Percentiles rank a stretch among this genome's conserved stretches.
Evolutionary conservation across 2,888 invertebrate species (phyloP).

Genomic region (Priocnemis perturbator): DNA sequence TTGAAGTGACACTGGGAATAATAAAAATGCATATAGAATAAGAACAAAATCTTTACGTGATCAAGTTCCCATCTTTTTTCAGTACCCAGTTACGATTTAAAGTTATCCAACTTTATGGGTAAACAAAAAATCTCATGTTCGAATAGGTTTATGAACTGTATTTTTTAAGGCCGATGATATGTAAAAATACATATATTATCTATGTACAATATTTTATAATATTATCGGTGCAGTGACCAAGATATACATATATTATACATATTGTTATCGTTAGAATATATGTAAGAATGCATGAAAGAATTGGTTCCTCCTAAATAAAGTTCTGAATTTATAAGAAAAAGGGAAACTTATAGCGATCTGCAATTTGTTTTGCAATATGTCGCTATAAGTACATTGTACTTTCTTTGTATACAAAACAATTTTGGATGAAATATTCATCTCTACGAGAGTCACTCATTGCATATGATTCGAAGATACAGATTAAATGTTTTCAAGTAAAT

Average conservation of each 20-base stretch:
- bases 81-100: neutral
- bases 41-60: too few relatives aligned
- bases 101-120: neutral
- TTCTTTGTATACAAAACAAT: conserved; percentile 31
- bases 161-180: conserved; percentile 74
- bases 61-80: too few relatives aligned
- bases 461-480: conserved; percentile 31
- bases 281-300: conserved; percentile 39
- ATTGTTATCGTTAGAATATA: conserved; percentile 55
- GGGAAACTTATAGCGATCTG: conserved; percentile 32
- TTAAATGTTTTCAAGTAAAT: conserved; percentile 18
- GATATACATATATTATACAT: conserved; percentile 74
- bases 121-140: neutral
- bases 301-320: conserved; percentile 42
- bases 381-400: conserved; percentile 48
- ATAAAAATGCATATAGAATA: too few relatives aligned
- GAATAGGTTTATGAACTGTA: conserved; percentile 67
- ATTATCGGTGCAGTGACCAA: conserved; percentile 72
- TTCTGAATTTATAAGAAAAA: conserved; percentile 34
- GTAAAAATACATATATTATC: conserved; percentile 75
- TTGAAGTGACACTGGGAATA: too few relatives aligned
- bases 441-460: conserved; percentile 12
- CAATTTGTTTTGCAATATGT: conserved; percentile 26
- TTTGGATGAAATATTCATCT: conserved; percentile 23
- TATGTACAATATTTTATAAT: conserved; percentile 74